phyloP scores from a whole-genome alignment of 2,888 invertebrate genomes.

The Athalia rosae region DNA sequence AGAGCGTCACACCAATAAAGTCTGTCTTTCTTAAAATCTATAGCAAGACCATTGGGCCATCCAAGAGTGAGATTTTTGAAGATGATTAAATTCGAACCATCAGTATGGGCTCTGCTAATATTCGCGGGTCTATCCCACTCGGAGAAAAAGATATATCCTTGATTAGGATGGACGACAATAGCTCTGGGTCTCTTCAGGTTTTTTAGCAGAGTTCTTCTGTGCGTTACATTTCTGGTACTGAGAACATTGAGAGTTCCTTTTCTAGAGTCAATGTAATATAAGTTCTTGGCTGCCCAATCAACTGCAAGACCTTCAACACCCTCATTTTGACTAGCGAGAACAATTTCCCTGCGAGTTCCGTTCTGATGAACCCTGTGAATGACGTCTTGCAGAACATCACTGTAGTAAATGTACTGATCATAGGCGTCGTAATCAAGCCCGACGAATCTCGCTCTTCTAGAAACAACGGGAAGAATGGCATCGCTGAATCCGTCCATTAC shows the following conservation, averaged over 20 bases:
- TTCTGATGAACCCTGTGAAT: conserved; percentile 88
- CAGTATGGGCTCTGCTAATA: conserved; percentile 93
- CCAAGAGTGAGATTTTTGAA: conserved; percentile 94
- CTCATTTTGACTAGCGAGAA: conserved; percentile 96
- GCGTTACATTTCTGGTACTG: conserved; percentile 89
- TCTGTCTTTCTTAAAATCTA: conserved; percentile 91
- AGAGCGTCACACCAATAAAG: conserved; percentile 98
- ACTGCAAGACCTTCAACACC: conserved; percentile 97
- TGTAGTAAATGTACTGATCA: conserved; percentile 95
- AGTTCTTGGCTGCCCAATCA: conserved; percentile 96
- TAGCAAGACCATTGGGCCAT: conserved; percentile 97
- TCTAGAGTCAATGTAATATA: conserved; percentile 96
- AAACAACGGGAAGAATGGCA: conserved; percentile 95
- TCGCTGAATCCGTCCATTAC: conserved; percentile 94
- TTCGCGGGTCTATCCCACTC: conserved; percentile 98
- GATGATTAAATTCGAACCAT: conserved; percentile 90
- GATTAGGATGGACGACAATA: conserved; percentile 97
- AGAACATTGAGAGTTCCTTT: conserved; percentile 96
- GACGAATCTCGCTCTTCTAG: conserved; percentile 92
- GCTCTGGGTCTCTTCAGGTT: conserved; percentile 95
- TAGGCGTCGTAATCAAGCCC: conserved; percentile 95
- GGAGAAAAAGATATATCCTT: conserved; percentile 94
- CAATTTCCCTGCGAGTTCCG: conserved; percentile 89
- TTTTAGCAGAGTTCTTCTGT: conserved; percentile 88
- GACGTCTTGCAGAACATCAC: conserved; percentile 96